Percentiles rank a stretch among this genome's conserved stretches.
Evolutionary conservation across 1,140 invertebrate species (phyloP).

Genomic region (Paraescarpia echinospica): DNA sequence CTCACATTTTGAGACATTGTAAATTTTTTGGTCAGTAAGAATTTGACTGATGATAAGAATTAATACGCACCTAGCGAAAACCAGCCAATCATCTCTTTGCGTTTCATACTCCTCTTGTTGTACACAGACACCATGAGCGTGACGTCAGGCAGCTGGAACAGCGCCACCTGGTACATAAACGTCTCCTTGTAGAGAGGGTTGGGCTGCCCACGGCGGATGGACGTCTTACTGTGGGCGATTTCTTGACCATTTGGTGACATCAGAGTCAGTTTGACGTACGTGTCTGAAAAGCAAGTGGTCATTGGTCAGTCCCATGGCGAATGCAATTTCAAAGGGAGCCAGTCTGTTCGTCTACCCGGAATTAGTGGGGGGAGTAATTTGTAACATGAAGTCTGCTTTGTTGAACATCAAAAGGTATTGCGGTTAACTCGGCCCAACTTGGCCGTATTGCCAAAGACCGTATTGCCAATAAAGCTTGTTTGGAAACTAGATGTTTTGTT

Average conservation of each 20-base stretch:
- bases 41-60: neutral
- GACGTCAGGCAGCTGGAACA: conserved; percentile 94
- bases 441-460: no score
- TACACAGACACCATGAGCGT: conserved; percentile 92
- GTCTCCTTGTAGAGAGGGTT: conserved; percentile 95
- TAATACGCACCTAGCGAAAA: conserved; percentile 72
- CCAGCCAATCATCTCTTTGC: conserved; percentile 96
- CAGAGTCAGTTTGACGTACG: conserved; percentile 88
- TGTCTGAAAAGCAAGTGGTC: conserved; percentile 66
- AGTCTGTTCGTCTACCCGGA: no score
- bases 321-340: no score
- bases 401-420: no score
- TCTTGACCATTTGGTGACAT: conserved; percentile 90
- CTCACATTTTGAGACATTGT: neutral
- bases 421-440: no score
- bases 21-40: neutral
- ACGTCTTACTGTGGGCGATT: conserved; percentile 88
- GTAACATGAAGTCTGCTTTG: no score
- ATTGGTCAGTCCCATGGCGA: neutral
- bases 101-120: conserved; percentile 86
- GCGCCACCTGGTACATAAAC: conserved; percentile 92
- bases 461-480: no score
- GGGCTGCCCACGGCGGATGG: conserved; percentile 83
- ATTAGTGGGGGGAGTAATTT: no score
- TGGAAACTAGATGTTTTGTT: no score